Evolutionary conservation across 2,797 vertebrate genomes (phyloP), one percentile per base, ranked within the genome.

Genomic region (Mus caroli): DNA sequence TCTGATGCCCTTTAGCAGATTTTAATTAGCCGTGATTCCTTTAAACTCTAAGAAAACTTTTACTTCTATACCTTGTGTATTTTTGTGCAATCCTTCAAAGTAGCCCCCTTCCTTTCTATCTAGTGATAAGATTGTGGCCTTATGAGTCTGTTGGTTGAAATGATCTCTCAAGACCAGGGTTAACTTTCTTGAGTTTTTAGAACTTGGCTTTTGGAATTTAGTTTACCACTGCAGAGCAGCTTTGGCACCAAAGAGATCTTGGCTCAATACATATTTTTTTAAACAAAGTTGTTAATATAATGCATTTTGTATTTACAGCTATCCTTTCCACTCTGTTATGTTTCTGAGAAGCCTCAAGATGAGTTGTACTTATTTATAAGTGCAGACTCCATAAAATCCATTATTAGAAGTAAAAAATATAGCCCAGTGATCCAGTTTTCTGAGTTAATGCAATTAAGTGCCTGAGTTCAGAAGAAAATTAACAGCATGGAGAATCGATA

Each of bases 221-320:
- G 52, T 91, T 92, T 89, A 89, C 83, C 76, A 62, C 34, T 84
- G 56, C 37, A 80, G 54, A 94, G 84, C 86, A 60, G 79, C 91
- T 92, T 90, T 90, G 88, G 71, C 64, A 92, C 79, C 76, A 75
- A 76, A 31, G 50, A 95, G 76, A 88, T 77, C 13, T 97, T 96
- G 92, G 78, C 79, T 77, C 71, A 91, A 34, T 79, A 87, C 56
- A 46, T 90, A 90, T 95, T 96, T 96, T 95, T 96, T 97, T 91
- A 26, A 80, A 82, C 58, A 87, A 95, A 86, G 75, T 89, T 67
- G 46, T 71, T 86, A 90, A 88, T 90, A 93, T 43, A 92, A 92
- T 88, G 95, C 56, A 83, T 92, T 97, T 89, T 78, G 34, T 80
- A 58, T 76, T 92, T 78, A 40, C 73, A 82, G 76, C 73, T 83